Evolutionary conservation across 1,140 invertebrate species (phyloP).

Genomic region (Pollicipes pollicipes): DNA sequence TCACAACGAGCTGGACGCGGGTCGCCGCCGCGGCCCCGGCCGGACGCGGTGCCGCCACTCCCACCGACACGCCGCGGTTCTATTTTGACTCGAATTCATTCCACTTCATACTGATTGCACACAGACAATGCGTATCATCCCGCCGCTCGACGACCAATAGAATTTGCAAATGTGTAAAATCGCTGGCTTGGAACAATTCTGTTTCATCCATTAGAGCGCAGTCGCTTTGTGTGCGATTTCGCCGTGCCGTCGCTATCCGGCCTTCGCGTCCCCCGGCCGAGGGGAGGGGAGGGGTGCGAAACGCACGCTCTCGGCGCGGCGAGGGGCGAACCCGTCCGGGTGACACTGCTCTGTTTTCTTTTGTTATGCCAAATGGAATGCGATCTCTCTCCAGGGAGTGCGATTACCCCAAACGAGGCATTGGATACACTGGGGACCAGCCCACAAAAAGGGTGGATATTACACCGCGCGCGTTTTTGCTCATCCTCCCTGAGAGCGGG

Average conservation of each 20-base stretch:
- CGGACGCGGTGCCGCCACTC: too few relatives aligned
- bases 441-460: background rate
- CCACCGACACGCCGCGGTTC: background rate
- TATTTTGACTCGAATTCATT: background rate
- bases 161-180: background rate
- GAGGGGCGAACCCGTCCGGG: too few relatives aligned
- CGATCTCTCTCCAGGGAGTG: background rate
- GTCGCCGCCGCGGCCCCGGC: too few relatives aligned
- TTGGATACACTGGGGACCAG: background rate
- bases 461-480: background rate
- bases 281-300: background rate
- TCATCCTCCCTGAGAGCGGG: too few relatives aligned
- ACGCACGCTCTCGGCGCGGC: too few relatives aligned
- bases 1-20: too few relatives aligned
- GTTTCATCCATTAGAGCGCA: background rate
- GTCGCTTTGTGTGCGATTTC: background rate
- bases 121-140: background rate
- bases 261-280: too few relatives aligned
- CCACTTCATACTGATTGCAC: background rate
- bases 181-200: background rate
- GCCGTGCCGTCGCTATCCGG: too few relatives aligned
- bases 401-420: conserved; percentile 4
- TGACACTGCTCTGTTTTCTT: background rate
- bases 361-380: conserved; percentile 6
- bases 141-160: background rate